Evolutionary conservation across 2,113 vertebrate genomes (phyloP), one percentile per base, ranked within the genome.

Genomic region (Aphyosemion australe): DNA sequence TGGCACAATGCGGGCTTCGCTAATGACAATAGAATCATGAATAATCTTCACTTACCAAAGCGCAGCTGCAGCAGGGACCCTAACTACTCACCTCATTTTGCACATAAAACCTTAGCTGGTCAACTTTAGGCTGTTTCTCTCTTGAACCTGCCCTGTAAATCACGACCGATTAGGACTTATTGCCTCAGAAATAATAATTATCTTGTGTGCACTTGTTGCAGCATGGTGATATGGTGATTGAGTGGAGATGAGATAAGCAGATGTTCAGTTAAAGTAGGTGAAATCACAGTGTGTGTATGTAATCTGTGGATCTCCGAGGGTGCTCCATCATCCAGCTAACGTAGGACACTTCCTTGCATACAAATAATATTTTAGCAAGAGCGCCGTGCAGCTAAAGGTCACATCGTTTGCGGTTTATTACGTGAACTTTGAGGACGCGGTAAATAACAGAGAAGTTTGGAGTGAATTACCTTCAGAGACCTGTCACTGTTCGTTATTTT

Each of bases 211-310:
- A 34, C 42, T 21, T 15, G 18, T 31, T 54, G 60, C 41, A 26
- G 10, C 14, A 0, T 50, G 14, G 56, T 62, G 48, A 68, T 65
- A 59, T 46, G 50, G 31, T 55, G 56, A 61, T n/a, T 58, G 63
- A 69, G 39, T n/a, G 16, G 14, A 26, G 41, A 63, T 57, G 51
- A 80, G 61, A 78, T 69, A 34, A 65, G 46, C 5, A 19, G 54
- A 47, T 60, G 19, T 54, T 12, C n/a, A 37, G 46, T 21, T 57
- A 72, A 80, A 82, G 21, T 84, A 72, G 86, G 79, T 83, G 77
- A 79, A 78, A 74, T 83, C 83, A 57, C 86, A 87, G 83, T 76
- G 76, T 76, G 82, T 48, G 58, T 21, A 31, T 72, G 8, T 57
- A 52, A 57, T 65, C 69, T 61, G 45, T 21, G 41, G 55, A 79